phyloP scores from a whole-genome alignment of 2,797 vertebrate species.

The Picus viridis region DNA sequence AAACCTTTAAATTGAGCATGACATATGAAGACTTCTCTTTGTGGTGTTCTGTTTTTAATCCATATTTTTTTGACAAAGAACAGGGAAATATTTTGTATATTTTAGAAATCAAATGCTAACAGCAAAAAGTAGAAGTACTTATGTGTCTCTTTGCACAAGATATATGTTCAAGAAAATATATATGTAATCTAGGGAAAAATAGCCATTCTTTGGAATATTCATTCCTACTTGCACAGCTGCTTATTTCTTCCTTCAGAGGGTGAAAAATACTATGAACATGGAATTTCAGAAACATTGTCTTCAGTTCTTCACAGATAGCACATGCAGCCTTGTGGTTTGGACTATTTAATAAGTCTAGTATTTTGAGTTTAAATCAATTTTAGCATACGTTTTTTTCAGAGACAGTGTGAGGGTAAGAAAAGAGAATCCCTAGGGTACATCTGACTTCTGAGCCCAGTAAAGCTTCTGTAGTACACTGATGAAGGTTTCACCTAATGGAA shows the following conservation, averaged over 20 bases:
- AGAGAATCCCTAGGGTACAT: neutral
- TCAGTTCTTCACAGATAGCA: neutral
- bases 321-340: neutral
- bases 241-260: neutral
- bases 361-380: neutral
- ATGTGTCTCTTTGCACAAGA: neutral
- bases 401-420: neutral
- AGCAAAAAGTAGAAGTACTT: neutral
- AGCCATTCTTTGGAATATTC: neutral
- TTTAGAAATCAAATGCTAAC: neutral
- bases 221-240: neutral
- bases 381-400: neutral
- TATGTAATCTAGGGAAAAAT: neutral
- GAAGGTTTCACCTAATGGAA: neutral
- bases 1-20: neutral
- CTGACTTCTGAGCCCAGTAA: neutral
- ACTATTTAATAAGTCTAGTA: neutral
- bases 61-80: neutral
- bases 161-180: neutral
- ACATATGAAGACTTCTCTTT: neutral
- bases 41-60: neutral
- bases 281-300: neutral
- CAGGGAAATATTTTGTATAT: neutral
- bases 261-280: neutral
- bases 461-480: neutral